These are phyloP conservation scores for Adela reaumurella DNA, from an alignment of 2,888 invertebrate species.

Conservation along the genomic window DNA sequence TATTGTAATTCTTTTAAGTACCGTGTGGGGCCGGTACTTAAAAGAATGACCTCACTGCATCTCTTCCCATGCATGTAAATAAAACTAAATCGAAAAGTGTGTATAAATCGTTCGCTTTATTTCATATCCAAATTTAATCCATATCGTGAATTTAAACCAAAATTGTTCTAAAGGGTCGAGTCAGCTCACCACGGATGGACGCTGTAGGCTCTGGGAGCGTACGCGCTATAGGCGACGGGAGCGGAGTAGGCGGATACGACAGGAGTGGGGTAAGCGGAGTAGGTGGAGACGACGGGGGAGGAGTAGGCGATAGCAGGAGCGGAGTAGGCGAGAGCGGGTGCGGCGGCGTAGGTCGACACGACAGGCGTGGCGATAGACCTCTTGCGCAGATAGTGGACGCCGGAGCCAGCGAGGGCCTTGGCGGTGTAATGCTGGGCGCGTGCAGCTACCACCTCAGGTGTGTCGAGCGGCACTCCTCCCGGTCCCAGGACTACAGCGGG, in stretches of 20 bases:
- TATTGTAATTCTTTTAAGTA: too few species aligned
- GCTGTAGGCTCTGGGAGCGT: too few species aligned
- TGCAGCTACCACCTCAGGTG: slow-evolving; percentile 47
- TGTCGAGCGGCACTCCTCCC: slow-evolving; percentile 46
- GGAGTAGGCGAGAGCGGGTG: slow-evolving; percentile 18
- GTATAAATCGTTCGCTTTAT: too few species aligned
- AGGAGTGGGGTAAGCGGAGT: too few species aligned
- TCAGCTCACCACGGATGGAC: too few species aligned
- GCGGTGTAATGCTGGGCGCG: slow-evolving; percentile 44
- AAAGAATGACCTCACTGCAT: too few species aligned
- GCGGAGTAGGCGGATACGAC: slow-evolving; percentile 19
- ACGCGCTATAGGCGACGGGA: slow-evolving; percentile 16
- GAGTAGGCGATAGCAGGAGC: slow-evolving; percentile 17
- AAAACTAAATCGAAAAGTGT: too few species aligned
- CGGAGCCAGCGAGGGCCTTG: slow-evolving; percentile 29
- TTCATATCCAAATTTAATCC: too few species aligned
- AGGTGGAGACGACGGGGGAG: slow-evolving; percentile 14
- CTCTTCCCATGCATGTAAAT: too few species aligned
- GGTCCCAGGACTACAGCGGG: slow-evolving; percentile 44
- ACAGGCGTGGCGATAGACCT: slow-evolving; percentile 15
- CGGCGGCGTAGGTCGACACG: slow-evolving; percentile 15
- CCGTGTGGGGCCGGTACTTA: too few species aligned
- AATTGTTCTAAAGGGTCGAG: too few species aligned
- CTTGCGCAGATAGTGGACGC: slow-evolving; percentile 37
- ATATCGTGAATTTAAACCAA: too few species aligned